Base-by-base conservation (phyloP, 2,888 invertebrate species). In the Mechanitis messenoides region DNA sequence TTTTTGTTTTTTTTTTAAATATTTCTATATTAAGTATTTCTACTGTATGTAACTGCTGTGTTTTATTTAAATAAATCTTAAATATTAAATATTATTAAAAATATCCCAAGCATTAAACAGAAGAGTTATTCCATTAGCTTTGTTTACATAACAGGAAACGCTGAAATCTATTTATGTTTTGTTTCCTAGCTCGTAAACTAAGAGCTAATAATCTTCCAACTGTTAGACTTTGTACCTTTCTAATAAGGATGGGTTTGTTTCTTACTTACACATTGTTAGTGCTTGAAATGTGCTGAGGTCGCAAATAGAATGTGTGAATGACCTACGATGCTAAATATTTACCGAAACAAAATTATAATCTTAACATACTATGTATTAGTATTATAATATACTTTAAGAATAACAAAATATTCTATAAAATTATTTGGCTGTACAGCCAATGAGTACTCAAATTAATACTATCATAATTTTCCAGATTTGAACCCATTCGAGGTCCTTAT, bases 151-250 rank as follows among this genome's bases (percentile, higher is more conserved):
- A 33, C 60, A 62, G 67, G 67, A 67, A 67, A 62, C 55, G 56
- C 57, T 56, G 56, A 61, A 61, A 58, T 47, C 67, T 68, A 67
- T 68, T 66, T 67, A 53, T 62, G 68, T 61, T 58, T 65, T 65
- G 63, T 63, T 66, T 62, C 58, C 57, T 62, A 63, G 58, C 57
- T 59, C 63, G 55, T 56, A 65, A 63, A 59, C 59, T 47, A 45
- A 55, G 45, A 35, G 35, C 38, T 35, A 42, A 55, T 56, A 59
- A 20, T 4, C 46, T 35, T 5, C 6, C 11, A 58, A 28, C 28
- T 45, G 45, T 9, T 50, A 35, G 47, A 38, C 53, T 55, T 45
- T 58, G 50, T 56, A 3, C 20, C 35, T 20, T 58, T 56, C 9
- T 2, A 35, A 50, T 45, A 53, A 50, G 42, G 55, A 33, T 42